Percentiles rank a stretch among this genome's conserved stretches.
These are phyloP conservation scores for Zygothrica quintamaculata DNA, from an alignment of 2,888 invertebrate genomes.

Conservation along the genomic window DNA sequence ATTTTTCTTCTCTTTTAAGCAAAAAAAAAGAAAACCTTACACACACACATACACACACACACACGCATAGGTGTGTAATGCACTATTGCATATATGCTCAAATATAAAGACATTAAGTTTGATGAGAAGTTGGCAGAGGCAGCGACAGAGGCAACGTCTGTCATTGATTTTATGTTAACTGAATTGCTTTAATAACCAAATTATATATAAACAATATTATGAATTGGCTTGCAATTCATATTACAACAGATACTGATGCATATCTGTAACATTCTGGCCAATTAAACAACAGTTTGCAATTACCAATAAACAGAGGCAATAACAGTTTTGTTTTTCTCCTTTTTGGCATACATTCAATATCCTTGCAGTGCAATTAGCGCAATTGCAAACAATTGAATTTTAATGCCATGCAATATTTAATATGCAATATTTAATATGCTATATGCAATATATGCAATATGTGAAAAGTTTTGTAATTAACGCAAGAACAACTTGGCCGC, in stretches of 20 bases:
- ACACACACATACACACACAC: constrained; percentile 19
- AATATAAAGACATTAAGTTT: constrained; percentile 52
- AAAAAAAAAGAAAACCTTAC: constrained; percentile 49
- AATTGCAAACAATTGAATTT: constrained; percentile 36
- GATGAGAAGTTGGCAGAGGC: constrained; percentile 28
- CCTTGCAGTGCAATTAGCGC: not conserved
- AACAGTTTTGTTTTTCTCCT: too few relatives aligned
- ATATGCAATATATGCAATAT: too few relatives aligned
- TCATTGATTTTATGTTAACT: constrained; percentile 57
- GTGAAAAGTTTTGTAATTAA: not conserved
- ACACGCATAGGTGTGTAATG: constrained; percentile 30
- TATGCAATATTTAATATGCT: constrained; percentile 29
- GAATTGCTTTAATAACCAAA: constrained; percentile 61
- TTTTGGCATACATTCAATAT: constrained; percentile 7
- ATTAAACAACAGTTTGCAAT: not conserved
- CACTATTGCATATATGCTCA: constrained; percentile 31
- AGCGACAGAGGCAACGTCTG: constrained; percentile 39
- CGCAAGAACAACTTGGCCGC: constrained; percentile 8
- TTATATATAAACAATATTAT: constrained; percentile 58
- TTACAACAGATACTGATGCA: not conserved
- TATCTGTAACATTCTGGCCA: too few relatives aligned
- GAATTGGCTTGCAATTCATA: constrained; percentile 3
- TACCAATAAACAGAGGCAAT: constrained; percentile 19
- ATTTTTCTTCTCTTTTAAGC: constrained; percentile 57
- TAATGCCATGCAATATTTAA: constrained; percentile 26